A percentile compares a stretch with the other conserved stretches of the same genome.
phyloP scores from a whole-genome alignment of 2,113 vertebrate genomes.

The Calypte anna region DNA sequence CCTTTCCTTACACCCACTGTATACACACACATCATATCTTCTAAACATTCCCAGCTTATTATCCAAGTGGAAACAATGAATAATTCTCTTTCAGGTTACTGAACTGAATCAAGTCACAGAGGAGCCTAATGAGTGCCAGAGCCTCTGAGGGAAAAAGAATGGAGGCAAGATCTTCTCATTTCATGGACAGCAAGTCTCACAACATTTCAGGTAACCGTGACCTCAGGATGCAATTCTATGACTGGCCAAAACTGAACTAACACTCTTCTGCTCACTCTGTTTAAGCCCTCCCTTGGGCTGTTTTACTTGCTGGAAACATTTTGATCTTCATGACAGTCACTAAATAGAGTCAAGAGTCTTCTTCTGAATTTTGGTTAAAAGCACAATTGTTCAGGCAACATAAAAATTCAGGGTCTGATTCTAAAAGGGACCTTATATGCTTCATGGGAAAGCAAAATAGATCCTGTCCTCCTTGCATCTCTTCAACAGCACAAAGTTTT shows the following conservation, averaged over 20 bases:
- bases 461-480: neutral
- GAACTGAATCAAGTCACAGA: neutral
- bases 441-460: neutral
- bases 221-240: neutral
- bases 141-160: neutral
- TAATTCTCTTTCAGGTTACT: neutral
- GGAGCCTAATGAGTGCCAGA: neutral
- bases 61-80: neutral
- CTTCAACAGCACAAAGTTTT: neutral
- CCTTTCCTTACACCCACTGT: neutral
- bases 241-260: neutral
- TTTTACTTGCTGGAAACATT: neutral
- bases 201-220: neutral
- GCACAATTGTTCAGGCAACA: neutral
- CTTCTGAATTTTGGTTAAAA: conserved; percentile 3
- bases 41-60: neutral
- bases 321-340: neutral
- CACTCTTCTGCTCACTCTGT: neutral
- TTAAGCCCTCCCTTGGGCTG: neutral
- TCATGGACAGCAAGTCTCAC: neutral
- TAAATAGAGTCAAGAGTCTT: neutral
- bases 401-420: neutral
- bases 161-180: neutral
- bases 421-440: neutral
- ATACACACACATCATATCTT: neutral